Base-by-base conservation (phyloP, 2,888 invertebrate species). In the Gnatocerus cornutus region DNA sequence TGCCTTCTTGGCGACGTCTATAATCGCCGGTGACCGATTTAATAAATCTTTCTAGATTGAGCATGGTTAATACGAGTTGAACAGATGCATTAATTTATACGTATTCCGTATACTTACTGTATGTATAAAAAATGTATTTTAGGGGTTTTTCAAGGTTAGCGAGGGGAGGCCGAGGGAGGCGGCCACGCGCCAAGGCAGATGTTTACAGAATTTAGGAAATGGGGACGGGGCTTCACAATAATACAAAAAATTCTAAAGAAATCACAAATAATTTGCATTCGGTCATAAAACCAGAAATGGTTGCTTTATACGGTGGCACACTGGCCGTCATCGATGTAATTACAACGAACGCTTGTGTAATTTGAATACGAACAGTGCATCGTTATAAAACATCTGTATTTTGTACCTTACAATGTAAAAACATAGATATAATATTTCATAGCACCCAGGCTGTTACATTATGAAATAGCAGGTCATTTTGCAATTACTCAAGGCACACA, bases 401-500 rank as follows among this genome's bases (percentile, higher is more conserved):
- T 76, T 78, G 76, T 79, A 77, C 76, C 75, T 77, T 78, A 81
- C 77, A 80, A 80, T 79, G 80, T 78, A 78, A 80, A 80, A 75
- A 83, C 80, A 82, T 78, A 82, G 80, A 83, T 82, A 83, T 82
- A 82, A 80, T 81, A 82, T 80, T 79, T 79, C 75, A 75, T 84
- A 84, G 84, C 84, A 84, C 83, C 83, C 82, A 83, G 83, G 83
- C 84, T 83, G 80, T 83, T 84, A 81, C 79, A 81, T 81, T 84
- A 83, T 82, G 83, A 83, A 83, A 81, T 82, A 84, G 84, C 84
- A 85, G 84, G 84, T 88, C 88, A 87, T 87, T 89, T 89, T 90
- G 90, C 90, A 91, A 91, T 91, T 90, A 91, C 91, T 91, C 91
- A 90, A 92, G 92, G 92, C 92, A 92, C 92, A 90, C 92, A 92